A percentile compares a stretch with the other conserved stretches of the same genome.
phyloP scores from a whole-genome alignment of 2,797 vertebrate species.

The Enteromius radiatus region DNA sequence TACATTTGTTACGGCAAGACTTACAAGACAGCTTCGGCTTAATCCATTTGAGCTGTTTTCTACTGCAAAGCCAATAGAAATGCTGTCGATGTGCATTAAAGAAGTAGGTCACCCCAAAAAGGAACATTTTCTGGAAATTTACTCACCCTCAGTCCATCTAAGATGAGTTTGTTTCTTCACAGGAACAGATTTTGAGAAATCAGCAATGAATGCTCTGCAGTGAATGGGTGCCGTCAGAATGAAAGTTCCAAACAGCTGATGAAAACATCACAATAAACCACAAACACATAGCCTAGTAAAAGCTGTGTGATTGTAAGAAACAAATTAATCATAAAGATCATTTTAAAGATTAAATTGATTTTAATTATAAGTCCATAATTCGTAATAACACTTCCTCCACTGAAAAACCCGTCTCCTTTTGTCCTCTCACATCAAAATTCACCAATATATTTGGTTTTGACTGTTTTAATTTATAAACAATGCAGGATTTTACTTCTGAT shows the following conservation, averaged over 20 bases:
- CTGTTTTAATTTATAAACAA: background rate
- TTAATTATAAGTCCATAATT: background rate
- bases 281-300: no score
- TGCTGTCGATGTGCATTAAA: background rate
- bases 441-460: background rate
- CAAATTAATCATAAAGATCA: background rate
- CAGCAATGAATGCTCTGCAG: background rate
- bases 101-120: background rate
- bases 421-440: background rate
- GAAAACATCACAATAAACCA: no score
- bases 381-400: background rate
- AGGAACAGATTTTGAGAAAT: background rate
- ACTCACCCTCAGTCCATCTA: background rate
- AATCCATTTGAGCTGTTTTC: conserved; percentile 2
- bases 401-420: background rate
- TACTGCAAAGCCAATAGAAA: background rate
- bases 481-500: background rate
- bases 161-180: background rate
- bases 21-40: conserved; percentile 23
- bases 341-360: background rate
- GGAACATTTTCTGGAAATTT: background rate
- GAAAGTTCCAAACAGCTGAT: no score
- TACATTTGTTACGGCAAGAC: conserved; percentile 3
- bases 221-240: background rate
- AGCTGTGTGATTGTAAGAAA: background rate